These are phyloP conservation scores for Salminus brasiliensis DNA, from an alignment of 2,113 vertebrate species.

Conservation along the genomic window DNA sequence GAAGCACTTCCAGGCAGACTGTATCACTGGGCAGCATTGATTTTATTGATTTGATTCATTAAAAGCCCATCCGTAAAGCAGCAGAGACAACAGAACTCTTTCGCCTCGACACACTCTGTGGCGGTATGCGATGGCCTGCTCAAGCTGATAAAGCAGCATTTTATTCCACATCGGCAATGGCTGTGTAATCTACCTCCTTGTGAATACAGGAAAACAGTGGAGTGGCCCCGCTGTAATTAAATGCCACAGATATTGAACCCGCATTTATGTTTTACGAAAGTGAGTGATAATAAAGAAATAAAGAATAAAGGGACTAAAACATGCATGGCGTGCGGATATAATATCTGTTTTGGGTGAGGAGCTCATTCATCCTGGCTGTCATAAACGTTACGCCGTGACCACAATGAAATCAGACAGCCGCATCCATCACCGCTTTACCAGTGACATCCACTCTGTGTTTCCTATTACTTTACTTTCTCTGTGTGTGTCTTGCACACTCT, in stretches of 20 bases:
- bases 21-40: slow-evolving; percentile 62
- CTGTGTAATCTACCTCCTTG: slow-evolving; percentile 66
- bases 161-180: slow-evolving; percentile 56
- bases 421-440: slow-evolving; percentile 63
- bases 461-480: slow-evolving; percentile 42
- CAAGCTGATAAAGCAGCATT: slow-evolving; percentile 66
- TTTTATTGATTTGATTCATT: slow-evolving; percentile 74
- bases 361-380: slow-evolving; percentile 64
- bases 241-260: slow-evolving; percentile 57
- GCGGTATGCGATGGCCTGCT: slow-evolving; percentile 56
- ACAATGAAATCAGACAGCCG: slow-evolving; percentile 59
- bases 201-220: slow-evolving; percentile 63
- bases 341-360: slow-evolving; percentile 53
- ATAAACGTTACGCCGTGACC: slow-evolving; percentile 55
- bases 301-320: slow-evolving; percentile 48
- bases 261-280: slow-evolving; percentile 64
- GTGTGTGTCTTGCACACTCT: slow-evolving; percentile 21
- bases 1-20: slow-evolving; percentile 57
- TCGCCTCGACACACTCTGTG: slow-evolving; percentile 42
- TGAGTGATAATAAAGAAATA: slow-evolving; percentile 51
- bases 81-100: slow-evolving; percentile 14
- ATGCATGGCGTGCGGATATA: slow-evolving; percentile 52
- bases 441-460: slow-evolving; percentile 40
- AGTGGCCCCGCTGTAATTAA: slow-evolving; percentile 62
- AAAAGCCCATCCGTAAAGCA: slow-evolving; percentile 50